Evolutionary conservation across 1,140 invertebrate species (phyloP).

Genomic region (Cydia amplana): DNA sequence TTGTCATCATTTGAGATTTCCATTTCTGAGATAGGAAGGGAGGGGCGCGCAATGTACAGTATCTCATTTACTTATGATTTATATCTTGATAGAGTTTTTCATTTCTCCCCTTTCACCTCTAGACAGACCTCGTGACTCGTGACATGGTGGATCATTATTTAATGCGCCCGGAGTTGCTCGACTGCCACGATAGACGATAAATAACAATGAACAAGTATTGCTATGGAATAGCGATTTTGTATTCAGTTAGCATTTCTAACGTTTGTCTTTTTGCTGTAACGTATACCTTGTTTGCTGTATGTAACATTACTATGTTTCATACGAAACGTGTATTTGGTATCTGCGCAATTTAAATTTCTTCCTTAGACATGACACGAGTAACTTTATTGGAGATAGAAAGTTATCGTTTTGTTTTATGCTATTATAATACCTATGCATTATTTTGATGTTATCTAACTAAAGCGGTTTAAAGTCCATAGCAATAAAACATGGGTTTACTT

Average conservation of each 20-base stretch:
- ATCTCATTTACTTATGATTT: constrained; percentile 33
- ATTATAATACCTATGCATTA: too few species aligned
- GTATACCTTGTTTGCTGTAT: not conserved
- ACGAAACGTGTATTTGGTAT: not conserved
- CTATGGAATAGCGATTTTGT: constrained; percentile 22
- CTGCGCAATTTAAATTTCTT: not conserved
- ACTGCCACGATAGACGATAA: constrained; percentile 20
- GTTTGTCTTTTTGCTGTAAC: constrained; percentile 27
- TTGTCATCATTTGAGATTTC: constrained; percentile 32
- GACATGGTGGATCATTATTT: constrained; percentile 32
- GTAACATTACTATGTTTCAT: not conserved
- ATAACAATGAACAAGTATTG: constrained; percentile 32
- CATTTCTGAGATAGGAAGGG: constrained; percentile 31
- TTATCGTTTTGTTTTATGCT: too few species aligned
- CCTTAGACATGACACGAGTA: not conserved
- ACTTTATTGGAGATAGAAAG: too few species aligned
- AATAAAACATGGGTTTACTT: too few species aligned
- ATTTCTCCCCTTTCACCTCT: constrained; percentile 31
- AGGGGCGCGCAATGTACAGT: constrained; percentile 9
- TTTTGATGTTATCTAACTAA: too few species aligned
- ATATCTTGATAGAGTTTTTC: constrained; percentile 31
- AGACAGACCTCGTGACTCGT: constrained; percentile 29
- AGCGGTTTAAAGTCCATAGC: too few species aligned
- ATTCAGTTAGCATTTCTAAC: constrained; percentile 22
- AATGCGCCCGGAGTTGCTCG: constrained; percentile 22